Conservation (phyloP, 2,113 vertebrate species). For the Campylomormyrus tamandua region DNA sequence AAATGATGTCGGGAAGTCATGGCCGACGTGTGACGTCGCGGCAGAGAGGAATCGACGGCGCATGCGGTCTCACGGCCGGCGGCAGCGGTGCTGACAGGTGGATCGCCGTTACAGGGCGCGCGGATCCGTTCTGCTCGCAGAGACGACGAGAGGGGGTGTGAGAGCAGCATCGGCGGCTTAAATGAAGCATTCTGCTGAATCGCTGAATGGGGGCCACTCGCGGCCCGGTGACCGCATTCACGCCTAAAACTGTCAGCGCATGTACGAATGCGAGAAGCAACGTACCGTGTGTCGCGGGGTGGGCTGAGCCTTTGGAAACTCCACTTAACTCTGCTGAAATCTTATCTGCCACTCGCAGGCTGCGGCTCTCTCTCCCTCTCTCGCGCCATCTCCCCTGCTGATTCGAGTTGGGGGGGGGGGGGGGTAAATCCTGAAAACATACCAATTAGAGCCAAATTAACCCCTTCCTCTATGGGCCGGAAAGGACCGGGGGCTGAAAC, state of each 20-base stretch:
- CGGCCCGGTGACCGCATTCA: constrained; percentile 22
- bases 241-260: constrained; percentile 31
- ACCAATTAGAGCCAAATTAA: constrained; percentile 37
- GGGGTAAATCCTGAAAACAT: constrained; percentile 18
- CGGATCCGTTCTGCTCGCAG: not conserved
- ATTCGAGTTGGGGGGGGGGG: not conserved
- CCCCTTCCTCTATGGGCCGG: constrained; percentile 10
- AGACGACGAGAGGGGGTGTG: not conserved
- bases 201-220: not conserved
- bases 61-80: not conserved
- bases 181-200: not conserved
- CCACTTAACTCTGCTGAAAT: constrained; percentile 48
- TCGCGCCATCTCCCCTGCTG: constrained; percentile 7
- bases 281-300: constrained; percentile 20
- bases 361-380: not conserved
- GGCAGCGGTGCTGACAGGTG: not conserved
- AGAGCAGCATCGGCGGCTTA: not conserved
- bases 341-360: constrained; percentile 55
- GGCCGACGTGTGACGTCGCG: not conserved
- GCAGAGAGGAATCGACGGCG: not conserved
- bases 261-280: constrained; percentile 23
- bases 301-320: constrained; percentile 43
- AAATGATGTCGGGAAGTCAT: not conserved
- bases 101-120: not conserved
- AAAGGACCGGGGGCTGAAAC: constrained; percentile 29